phyloP scores from a whole-genome alignment of 2,113 vertebrate species.

The Phasianus colchicus region DNA sequence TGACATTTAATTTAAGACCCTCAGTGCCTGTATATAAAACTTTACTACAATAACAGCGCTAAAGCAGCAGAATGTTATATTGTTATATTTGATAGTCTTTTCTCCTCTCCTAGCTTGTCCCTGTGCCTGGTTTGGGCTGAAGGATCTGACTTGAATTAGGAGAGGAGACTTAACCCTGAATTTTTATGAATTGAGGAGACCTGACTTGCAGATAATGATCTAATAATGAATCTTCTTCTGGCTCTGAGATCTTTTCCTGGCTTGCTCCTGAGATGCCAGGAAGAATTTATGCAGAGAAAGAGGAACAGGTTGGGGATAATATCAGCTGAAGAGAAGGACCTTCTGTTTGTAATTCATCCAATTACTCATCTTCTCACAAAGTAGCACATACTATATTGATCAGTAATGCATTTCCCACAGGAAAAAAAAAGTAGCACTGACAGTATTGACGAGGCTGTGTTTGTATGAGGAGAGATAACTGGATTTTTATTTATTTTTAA shows the following conservation, averaged over 20 bases:
- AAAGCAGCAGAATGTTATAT: conserved; percentile 19
- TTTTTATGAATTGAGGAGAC: background rate
- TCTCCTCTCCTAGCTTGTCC: conserved; percentile 8
- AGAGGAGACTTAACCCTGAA: background rate
- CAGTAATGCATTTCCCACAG: background rate
- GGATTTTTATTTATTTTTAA: background rate
- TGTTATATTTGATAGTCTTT: conserved; percentile 51
- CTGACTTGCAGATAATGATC: conserved; percentile 10
- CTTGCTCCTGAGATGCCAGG: background rate
- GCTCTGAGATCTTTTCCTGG: background rate
- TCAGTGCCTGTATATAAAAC: conserved; percentile 39
- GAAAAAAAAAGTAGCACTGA: background rate
- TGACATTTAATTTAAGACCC: conserved; percentile 75
- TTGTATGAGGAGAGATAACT: background rate
- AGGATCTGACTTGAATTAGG: conserved; percentile 15
- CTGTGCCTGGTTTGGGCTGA: background rate
- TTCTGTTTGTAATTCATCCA: background rate
- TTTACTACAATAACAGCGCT: conserved; percentile 48
- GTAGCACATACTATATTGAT: background rate
- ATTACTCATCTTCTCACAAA: background rate
- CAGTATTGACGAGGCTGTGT: background rate
- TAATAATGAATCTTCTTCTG: background rate
- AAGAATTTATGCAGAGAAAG: conserved; percentile 7
- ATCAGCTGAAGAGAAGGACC: background rate
- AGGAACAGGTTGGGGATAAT: background rate